A percentile compares a stretch with the other conserved stretches of the same genome.
Evolutionary conservation across 2,113 vertebrate genomes (phyloP).

Genomic region (Opisthocomus hoazin): DNA sequence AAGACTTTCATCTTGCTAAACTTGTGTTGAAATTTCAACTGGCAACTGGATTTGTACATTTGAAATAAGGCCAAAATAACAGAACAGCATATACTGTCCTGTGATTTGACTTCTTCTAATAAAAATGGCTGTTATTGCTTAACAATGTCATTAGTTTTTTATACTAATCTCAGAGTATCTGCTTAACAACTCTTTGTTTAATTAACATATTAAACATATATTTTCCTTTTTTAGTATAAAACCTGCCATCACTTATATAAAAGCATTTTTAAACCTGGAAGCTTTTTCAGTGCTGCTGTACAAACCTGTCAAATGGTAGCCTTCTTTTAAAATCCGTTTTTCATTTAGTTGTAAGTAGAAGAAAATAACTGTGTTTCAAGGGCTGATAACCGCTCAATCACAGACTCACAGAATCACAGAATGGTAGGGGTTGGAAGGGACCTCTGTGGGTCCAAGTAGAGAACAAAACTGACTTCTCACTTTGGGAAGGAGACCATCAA

Average conservation of each 20-base stretch:
- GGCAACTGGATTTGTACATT: not conserved
- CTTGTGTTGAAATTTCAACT: not conserved
- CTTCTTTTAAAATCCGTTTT: not conserved
- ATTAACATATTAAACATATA: not conserved
- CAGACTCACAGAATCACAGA: too few relatives aligned
- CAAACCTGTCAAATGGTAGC: not conserved
- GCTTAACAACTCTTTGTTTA: not conserved
- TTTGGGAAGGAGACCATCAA: not conserved
- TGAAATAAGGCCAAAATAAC: not conserved
- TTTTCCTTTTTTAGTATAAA: not conserved
- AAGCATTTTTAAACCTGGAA: not conserved
- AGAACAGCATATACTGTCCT: not conserved
- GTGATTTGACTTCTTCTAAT: not conserved
- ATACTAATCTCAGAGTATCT: not conserved
- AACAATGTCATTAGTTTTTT: not conserved
- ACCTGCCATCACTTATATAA: not conserved
- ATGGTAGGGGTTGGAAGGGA: too few relatives aligned
- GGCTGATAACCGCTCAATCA: not conserved
- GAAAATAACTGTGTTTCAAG: not conserved
- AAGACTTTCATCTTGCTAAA: not conserved
- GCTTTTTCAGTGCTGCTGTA: not conserved
- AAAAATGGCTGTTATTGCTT: not conserved
- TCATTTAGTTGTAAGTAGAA: not conserved
- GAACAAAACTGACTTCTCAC: not conserved
- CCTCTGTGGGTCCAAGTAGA: too few relatives aligned